These are phyloP conservation scores for Hestina assimilis DNA, from an alignment of 1,140 invertebrate genomes.

Conservation along the genomic window DNA sequence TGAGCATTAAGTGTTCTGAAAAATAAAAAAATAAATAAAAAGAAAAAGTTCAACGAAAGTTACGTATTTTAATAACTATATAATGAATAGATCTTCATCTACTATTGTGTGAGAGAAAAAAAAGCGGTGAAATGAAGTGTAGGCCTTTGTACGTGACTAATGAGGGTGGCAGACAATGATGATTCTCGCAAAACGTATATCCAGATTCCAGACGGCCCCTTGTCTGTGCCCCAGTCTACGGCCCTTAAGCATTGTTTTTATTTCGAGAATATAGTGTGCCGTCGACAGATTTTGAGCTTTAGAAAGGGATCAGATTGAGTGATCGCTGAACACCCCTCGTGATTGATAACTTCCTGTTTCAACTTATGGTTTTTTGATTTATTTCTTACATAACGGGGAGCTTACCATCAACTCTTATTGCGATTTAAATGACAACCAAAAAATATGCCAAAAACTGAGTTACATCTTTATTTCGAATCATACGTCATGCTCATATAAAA, in stretches of 20 bases:
- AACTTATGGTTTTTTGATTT: background rate
- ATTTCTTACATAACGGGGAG: background rate
- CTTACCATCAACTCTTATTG: no score
- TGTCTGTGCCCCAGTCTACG: conserved; percentile 16
- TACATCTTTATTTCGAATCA: no score
- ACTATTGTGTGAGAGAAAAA: conserved; percentile 2
- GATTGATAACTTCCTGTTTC: background rate
- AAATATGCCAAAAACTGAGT: no score
- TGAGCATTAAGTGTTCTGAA: no score
- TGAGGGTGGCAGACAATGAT: conserved; percentile 25
- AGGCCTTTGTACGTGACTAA: conserved; percentile 25
- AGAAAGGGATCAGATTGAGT: background rate
- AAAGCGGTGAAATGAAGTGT: conserved; percentile 13
- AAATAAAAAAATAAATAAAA: no score
- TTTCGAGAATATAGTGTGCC: conserved; percentile 19
- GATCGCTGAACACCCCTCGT: background rate
- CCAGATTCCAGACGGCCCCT: conserved; percentile 23
- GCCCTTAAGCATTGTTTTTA: conserved; percentile 22
- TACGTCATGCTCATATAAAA: no score
- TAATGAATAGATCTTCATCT: background rate
- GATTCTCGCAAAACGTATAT: conserved; percentile 20
- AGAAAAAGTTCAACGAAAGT: no score
- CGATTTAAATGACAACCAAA: no score
- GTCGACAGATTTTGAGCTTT: background rate
- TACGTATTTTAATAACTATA: background rate